Conservation (phyloP, 2,888 invertebrate genomes). For the Rhodophaea formosa region DNA sequence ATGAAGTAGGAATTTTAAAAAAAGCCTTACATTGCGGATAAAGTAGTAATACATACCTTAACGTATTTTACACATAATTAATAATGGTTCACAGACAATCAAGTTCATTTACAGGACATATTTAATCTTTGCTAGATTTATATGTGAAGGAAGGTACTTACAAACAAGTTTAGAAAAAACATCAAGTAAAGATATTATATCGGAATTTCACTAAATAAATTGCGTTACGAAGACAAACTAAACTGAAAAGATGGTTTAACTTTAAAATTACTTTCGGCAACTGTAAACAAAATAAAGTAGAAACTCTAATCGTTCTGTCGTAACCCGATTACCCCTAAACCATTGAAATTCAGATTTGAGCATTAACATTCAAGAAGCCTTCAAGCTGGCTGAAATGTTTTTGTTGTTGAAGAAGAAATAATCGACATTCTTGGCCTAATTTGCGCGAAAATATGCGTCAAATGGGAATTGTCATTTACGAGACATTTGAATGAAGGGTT, state of each 20-base stretch:
- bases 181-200: neutral
- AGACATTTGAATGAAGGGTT: too few relatives aligned
- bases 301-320: constrained; percentile 38
- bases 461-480: neutral
- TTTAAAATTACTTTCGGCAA: constrained; percentile 17
- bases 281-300: constrained; percentile 28
- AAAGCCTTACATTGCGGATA: too few relatives aligned
- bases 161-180: too few relatives aligned
- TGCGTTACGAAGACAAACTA: constrained; percentile 1
- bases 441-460: neutral
- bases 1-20: too few relatives aligned
- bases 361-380: constrained; percentile 48
- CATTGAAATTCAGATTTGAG: constrained; percentile 57
- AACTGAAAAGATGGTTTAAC: constrained; percentile 10
- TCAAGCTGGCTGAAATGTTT: constrained; percentile 52
- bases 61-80: too few relatives aligned
- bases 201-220: neutral
- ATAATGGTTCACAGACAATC: too few relatives aligned
- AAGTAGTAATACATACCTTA: too few relatives aligned
- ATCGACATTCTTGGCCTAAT: constrained; percentile 9
- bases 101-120: too few relatives aligned
- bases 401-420: constrained; percentile 38
- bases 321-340: constrained; percentile 38
- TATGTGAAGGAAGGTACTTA: too few relatives aligned
- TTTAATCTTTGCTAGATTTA: too few relatives aligned